Conservation (phyloP, 1,140 invertebrate genomes). For the Macrocentrus cingulum region DNA sequence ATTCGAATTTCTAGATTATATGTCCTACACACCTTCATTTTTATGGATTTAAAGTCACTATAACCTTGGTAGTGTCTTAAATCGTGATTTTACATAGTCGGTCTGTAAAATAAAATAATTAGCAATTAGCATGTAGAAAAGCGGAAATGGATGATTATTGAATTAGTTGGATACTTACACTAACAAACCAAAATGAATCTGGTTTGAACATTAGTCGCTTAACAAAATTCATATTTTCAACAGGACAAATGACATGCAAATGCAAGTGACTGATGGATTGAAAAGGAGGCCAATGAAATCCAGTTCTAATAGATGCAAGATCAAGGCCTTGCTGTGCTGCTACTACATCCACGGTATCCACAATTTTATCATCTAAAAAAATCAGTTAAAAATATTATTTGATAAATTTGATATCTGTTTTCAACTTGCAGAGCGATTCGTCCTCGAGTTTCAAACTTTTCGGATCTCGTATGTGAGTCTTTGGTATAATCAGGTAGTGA, state of each 20-base stretch:
- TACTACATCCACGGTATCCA: conserved; percentile 62
- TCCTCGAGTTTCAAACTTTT: conserved; percentile 69
- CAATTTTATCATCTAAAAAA: conserved; percentile 65
- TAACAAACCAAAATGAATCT: conserved; percentile 81
- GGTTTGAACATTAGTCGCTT: conserved; percentile 71
- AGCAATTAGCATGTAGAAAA: no score
- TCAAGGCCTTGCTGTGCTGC: conserved; percentile 59
- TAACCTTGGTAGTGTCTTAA: conserved; percentile 26
- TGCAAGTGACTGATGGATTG: conserved; percentile 82
- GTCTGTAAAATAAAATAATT: no score
- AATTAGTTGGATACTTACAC: conserved; percentile 63
- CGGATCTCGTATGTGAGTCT: conserved; percentile 73
- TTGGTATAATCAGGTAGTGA: conserved; percentile 81
- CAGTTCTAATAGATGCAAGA: conserved; percentile 66
- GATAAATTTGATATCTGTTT: background rate
- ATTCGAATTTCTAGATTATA: no score
- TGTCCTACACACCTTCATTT: no score
- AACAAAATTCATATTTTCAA: conserved; percentile 73
- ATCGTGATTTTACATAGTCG: conserved; percentile 49
- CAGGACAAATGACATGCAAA: conserved; percentile 82
- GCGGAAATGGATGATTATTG: no score
- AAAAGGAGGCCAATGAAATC: conserved; percentile 93
- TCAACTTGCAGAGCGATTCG: conserved; percentile 65
- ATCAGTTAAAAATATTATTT: conserved; percentile 15
- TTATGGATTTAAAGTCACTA: no score